phyloP scores from a whole-genome alignment of 2,888 invertebrate species.

The Nymphalis urticae region DNA sequence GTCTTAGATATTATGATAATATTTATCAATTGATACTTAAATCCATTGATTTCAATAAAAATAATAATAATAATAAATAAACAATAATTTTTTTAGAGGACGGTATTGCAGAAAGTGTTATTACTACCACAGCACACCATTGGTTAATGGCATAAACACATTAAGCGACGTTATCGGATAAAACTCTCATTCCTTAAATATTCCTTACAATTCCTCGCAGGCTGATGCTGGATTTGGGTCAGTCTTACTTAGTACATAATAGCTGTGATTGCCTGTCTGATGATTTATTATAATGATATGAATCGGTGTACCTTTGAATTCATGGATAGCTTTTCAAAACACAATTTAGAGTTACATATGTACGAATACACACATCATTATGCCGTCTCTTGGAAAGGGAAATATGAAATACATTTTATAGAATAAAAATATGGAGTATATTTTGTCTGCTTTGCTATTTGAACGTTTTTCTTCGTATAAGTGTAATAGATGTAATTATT shows the following conservation, averaged over 20 bases:
- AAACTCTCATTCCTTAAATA: too few relatives aligned
- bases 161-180: too few relatives aligned
- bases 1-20: too few relatives aligned
- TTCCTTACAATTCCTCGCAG: neutral
- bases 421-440: neutral
- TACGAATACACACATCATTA: conserved; percentile 20
- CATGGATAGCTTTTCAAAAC: conserved; percentile 1
- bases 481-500: neutral
- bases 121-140: too few relatives aligned
- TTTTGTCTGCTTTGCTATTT: neutral
- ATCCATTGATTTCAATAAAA: too few relatives aligned
- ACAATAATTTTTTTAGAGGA: too few relatives aligned
- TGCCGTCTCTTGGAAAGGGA: conserved; percentile 20
- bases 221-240: neutral
- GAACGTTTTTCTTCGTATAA: neutral
- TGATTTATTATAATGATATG: neutral
- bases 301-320: conserved; percentile 4
- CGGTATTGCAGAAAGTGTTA: too few relatives aligned
- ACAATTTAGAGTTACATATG: conserved; percentile 2
- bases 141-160: too few relatives aligned
- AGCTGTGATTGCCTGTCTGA: neutral
- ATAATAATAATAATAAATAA: too few relatives aligned
- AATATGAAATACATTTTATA: conserved; percentile 15
- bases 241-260: neutral
- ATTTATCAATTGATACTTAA: too few relatives aligned